Evolutionary conservation across 2,888 invertebrate species (phyloP), one percentile per base, ranked within the genome.

Genomic region (Dryadula phaetusa): DNA sequence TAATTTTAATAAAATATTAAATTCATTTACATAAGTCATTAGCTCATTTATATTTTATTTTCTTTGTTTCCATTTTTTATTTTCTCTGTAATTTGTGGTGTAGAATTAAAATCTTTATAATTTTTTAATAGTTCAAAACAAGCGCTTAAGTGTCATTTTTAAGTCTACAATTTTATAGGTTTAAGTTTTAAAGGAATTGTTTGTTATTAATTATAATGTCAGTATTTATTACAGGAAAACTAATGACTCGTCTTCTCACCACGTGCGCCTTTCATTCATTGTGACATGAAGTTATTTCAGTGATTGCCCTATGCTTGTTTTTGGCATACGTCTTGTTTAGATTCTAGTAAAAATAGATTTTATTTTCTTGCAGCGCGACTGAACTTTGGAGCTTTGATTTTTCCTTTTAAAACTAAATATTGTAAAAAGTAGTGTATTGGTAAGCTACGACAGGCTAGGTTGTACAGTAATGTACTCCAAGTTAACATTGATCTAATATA

Each of bases 331-430:
- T 56, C 61, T 49, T 66, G 67, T 69, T 72, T 67, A 47, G 68
- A 68, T 68, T 71, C 66, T 70, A 52, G 65, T 68, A 72, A 66
- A 68, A 72, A 71, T 72, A 72, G 67, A 63, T 56, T 64, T 66
- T 63, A 56, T 64, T 58, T 47, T 28, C 14, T 58, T 37, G 46
- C 18, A 56, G 12, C 34, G 16, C 34, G 14, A 40, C 14, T 61
- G 56, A 58, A 46, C 53, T 47, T 58, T 64, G 25, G 18, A 40
- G 18, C 47, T 52, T 56, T 49, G 37, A 56, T 2, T 3, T 62
- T 28, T 14, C 20, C 10, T 32, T 20, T 28, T 46, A 53, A 28
- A 25, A 42, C 12, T 60, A n/a, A 2, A 22, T 0, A 40, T 16
- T 7, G 5, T 10, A 3, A 32, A 16, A n/a, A 14, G 6, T 32